phyloP scores from a whole-genome alignment of 2,797 vertebrate genomes.

The Sus cebifrons region DNA sequence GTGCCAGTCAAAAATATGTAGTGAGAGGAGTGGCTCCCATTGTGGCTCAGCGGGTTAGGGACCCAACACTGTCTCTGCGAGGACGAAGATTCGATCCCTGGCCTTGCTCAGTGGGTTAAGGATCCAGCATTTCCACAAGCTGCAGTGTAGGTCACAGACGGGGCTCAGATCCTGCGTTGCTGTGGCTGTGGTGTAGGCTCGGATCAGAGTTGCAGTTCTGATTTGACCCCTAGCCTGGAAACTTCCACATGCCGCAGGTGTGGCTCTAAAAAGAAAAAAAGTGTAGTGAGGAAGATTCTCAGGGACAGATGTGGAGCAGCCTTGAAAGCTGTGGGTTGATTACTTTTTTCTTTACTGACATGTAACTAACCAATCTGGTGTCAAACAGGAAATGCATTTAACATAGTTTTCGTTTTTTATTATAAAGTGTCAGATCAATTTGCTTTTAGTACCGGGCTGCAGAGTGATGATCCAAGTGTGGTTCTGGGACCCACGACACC shows the following conservation, averaged over 20 bases:
- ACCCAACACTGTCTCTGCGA: too few species aligned
- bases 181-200: too few species aligned
- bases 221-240: too few species aligned
- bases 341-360: conserved; percentile 62
- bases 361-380: conserved; percentile 17
- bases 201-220: too few species aligned
- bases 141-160: too few species aligned
- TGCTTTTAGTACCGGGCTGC: background rate
- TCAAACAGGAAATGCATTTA: conserved; percentile 69
- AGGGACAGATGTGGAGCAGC: background rate
- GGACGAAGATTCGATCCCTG: too few species aligned
- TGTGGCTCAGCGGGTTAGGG: too few species aligned
- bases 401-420: conserved; percentile 12
- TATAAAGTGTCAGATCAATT: background rate
- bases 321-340: background rate
- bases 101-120: too few species aligned
- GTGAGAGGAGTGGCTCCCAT: background rate
- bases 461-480: background rate
- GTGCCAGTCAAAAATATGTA: background rate
- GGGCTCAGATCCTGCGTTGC: too few species aligned
- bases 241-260: too few species aligned
- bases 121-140: too few species aligned
- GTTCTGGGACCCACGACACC: background rate
- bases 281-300: background rate
- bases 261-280: too few species aligned